Evolutionary conservation across 1,140 invertebrate species (phyloP).

Genomic region (Ceratina calcarata): DNA sequence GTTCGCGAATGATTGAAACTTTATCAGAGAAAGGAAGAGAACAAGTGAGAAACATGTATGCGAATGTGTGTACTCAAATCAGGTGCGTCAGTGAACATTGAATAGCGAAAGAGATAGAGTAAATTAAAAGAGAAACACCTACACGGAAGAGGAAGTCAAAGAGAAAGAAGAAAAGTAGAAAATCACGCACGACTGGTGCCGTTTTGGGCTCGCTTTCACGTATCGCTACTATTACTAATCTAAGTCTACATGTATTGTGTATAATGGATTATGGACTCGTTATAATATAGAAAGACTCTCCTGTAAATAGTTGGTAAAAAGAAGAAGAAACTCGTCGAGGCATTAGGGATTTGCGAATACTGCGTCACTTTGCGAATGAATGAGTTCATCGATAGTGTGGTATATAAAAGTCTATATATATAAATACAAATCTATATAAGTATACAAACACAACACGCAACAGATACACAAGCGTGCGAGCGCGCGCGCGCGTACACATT

Average conservation of each 20-base stretch:
- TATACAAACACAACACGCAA: constrained; percentile 31
- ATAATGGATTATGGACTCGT: constrained; percentile 79
- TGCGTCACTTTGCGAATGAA: constrained; percentile 69
- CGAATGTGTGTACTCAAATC: not conserved
- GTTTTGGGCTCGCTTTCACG: constrained; percentile 60
- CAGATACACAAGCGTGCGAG: constrained; percentile 24
- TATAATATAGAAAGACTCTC: constrained; percentile 76
- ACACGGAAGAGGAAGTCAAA: not conserved
- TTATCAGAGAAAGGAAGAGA: constrained; percentile 34
- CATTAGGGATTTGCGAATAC: constrained; percentile 79
- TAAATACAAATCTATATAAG: constrained; percentile 36
- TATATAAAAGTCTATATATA: constrained; percentile 47
- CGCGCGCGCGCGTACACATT: constrained; percentile 15
- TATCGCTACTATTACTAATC: constrained; percentile 62
- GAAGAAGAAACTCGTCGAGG: constrained; percentile 68
- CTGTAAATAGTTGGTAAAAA: constrained; percentile 76
- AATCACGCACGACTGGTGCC: constrained; percentile 32
- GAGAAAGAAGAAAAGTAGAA: not conserved
- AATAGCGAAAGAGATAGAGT: not conserved
- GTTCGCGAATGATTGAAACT: not conserved
- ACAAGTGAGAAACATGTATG: constrained; percentile 14
- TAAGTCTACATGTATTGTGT: constrained; percentile 80
- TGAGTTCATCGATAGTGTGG: constrained; percentile 60
- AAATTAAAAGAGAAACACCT: not conserved
- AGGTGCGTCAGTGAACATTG: constrained; percentile 28